Percentiles rank a stretch among this genome's conserved stretches.
phyloP scores from a whole-genome alignment of 2,797 vertebrate genomes.

The Diceros bicornis region DNA sequence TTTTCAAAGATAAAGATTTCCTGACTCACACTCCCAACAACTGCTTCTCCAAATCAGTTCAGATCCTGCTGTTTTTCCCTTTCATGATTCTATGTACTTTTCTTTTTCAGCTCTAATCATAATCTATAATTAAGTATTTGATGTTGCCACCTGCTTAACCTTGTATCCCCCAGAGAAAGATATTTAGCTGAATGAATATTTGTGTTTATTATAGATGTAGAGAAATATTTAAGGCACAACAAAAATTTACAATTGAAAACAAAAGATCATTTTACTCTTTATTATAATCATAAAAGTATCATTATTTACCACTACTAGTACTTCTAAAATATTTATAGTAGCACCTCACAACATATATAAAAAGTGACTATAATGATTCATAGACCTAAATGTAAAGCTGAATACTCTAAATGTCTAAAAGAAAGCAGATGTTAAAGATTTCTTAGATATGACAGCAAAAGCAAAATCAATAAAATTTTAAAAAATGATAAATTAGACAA shows the following conservation, averaged over 20 bases:
- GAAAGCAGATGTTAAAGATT: not conserved
- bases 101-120: not conserved
- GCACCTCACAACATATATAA: not conserved
- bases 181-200: not conserved
- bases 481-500: not conserved
- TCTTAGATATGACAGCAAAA: not conserved
- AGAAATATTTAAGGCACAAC: not conserved
- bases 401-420: not conserved
- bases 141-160: not conserved
- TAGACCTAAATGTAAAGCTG: not conserved
- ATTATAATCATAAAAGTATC: not conserved
- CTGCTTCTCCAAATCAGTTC: not conserved
- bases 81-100: not conserved
- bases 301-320: not conserved
- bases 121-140: not conserved
- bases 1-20: not conserved
- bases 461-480: not conserved
- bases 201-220: not conserved
- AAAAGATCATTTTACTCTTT: not conserved
- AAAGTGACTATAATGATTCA: not conserved
- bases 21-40: not conserved
- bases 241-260: not conserved
- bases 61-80: not conserved
- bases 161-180: not conserved
- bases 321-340: not conserved